Evolutionary conservation across 1,140 invertebrate genomes (phyloP), one percentile per base, ranked within the genome.

Genomic region (Diploscapter pachys): DNA sequence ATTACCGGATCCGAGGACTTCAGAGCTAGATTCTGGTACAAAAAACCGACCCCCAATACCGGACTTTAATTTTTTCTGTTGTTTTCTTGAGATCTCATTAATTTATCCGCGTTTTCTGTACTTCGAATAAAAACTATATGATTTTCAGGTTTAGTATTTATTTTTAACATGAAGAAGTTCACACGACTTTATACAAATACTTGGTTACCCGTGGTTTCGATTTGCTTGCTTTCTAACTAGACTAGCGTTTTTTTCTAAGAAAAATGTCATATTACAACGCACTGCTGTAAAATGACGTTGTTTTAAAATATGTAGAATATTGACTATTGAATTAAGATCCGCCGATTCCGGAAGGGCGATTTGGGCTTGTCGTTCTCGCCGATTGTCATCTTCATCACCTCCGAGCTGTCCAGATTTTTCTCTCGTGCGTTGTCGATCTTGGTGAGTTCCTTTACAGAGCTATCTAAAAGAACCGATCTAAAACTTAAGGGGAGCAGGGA

Each of bases 1-100:
- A 88, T 99, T 5, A 98, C 96, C 0, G 98, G 96, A 87, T 97
- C 94, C 50, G 96, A 99, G 85, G 96, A 99, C 87, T 96, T 92
- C 85, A 88, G 96, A 72, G 96, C 95, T 0, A 88, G 96, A 79
- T 99, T 98, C 88, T 99, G 96, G 96, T 81, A 80, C 59, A 79
- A 78, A 80, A 78, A 80, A 73, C 56, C 55, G 48, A 67, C 54
- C 52, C 56, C 64, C 6, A 4, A 6, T 2, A 57, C 61, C 52
- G 31, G 11, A 13, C 4, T 5, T 67, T 67, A 53, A 61, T 52
- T 70, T 70, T 31, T 59, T 61, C 50, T 61, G 11, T 8, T 5
- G 59, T 70, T 50, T 51, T 57, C 31, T 49, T n/a, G 3, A 57
- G 31, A 31, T 31, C 31, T 31, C 31, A 31, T 31, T 31, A 31